Base-by-base conservation (phyloP, 2,888 invertebrate genomes). In the Oscheius onirici region DNA sequence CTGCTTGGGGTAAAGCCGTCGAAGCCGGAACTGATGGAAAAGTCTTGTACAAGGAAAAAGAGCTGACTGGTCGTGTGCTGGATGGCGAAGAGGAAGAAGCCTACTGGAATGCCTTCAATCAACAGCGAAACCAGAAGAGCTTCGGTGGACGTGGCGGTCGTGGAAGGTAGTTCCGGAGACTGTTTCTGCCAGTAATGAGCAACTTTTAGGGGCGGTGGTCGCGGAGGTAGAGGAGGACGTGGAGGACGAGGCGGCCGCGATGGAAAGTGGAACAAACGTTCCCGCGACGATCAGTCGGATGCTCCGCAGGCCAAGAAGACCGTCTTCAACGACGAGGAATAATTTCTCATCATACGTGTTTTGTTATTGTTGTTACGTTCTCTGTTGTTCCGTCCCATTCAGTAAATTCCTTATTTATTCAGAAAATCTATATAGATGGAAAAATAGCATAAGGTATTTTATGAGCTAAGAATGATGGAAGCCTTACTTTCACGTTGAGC, bases 71-170 rank as follows among this genome's bases (percentile, higher is more conserved):
- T 52, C 10, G 58, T 20, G 76, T 86, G 20, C 72, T 86, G 20
- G 83, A 83, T 60, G 86, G 85, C 17, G 86, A 87, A 40, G 86
- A 86, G 28, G 86, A 86, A 57, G 80, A 81, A 49, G 75, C 79
- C 51, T 86, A 87, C 66, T 86, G 86, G 86, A 74, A 79, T 8
- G 83, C 82, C 28, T 85, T 85, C 75, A 80, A 82, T 58, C 71
- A 73, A n/a, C 72, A 74, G 52, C 82, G 78, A 67, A 70, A 78
- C 13, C 65, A 79, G 11, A 60, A 80, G 10, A 74, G 80, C 10
- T 74, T 78, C 44, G 67, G 79, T 43, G 73, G 78, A 34, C 60
- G 72, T 26, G 49, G 76, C 15, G 63, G 63, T 11, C 63, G 63
- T 28, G 63, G 63, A 3, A 20, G 60, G 49, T 46, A 34, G 15